A percentile compares a stretch with the other conserved stretches of the same genome.
Evolutionary conservation across 2,888 invertebrate species (phyloP).

Genomic region (Eledone cirrhosa): DNA sequence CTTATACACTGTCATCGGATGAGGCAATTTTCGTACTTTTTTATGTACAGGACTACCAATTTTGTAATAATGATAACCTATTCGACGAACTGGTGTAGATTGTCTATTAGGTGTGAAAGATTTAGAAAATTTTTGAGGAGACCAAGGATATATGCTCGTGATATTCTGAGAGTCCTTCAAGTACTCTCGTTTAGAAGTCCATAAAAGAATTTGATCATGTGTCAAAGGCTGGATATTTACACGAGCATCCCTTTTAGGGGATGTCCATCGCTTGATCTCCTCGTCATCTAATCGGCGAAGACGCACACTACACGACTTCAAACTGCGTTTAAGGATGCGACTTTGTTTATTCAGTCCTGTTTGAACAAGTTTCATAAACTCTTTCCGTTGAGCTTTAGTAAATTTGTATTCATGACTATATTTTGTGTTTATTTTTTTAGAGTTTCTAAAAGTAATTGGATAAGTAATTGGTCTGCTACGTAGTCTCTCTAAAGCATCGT

Average conservation of each 20-base stretch:
- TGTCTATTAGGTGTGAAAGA: conserved; percentile 1
- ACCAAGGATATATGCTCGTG: conserved; percentile 10
- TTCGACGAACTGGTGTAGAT: conserved; percentile 11
- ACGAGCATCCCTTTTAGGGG: conserved; percentile 8
- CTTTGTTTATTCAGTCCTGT: conserved; percentile 52
- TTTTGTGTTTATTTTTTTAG: conserved; percentile 39
- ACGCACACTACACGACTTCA: conserved; percentile 46
- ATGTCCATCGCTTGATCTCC: conserved; percentile 44
- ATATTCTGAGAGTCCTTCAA: conserved; percentile 25
- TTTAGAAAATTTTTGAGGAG: conserved; percentile 22
- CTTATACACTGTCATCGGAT: conserved; percentile 24
- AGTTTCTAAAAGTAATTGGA: conserved; percentile 49
- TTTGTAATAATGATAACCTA: conserved; percentile 26
- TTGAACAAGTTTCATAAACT: conserved; percentile 46
- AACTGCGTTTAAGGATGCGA: conserved; percentile 39
- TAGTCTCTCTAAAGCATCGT: conserved; percentile 48
- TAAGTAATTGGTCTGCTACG: conserved; percentile 47
- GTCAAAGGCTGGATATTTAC: conserved; percentile 26
- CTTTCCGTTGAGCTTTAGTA: conserved; percentile 43
- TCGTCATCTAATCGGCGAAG: conserved; percentile 41
- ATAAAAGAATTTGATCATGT: conserved; percentile 26
- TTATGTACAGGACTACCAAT: conserved; percentile 27
- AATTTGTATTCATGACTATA: conserved; percentile 54
- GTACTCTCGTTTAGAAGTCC: conserved; percentile 23
- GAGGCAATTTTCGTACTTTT: conserved; percentile 21